phyloP scores from a whole-genome alignment of 2,888 invertebrate species.

The Blastobasis lacticolella region DNA sequence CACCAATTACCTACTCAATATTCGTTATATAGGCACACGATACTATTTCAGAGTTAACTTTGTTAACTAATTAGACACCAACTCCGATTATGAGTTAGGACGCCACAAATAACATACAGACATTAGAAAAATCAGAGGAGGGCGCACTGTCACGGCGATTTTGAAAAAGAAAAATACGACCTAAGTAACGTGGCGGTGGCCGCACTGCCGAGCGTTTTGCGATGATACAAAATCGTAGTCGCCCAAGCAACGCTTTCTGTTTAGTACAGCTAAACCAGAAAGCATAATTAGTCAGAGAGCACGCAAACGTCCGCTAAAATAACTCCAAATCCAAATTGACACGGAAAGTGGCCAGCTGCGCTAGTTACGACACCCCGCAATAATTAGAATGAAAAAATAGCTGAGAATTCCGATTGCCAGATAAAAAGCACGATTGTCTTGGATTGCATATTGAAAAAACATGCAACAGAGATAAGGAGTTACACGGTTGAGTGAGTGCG shows the following conservation, averaged over 20 bases:
- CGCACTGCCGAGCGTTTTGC: no score
- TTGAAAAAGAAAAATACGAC: no score
- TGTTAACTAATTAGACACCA: constrained; percentile 24
- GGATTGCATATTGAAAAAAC: constrained; percentile 73
- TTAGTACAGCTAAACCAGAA: not conserved
- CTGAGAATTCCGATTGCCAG: constrained; percentile 68
- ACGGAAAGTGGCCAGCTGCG: constrained; percentile 49
- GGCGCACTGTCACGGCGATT: no score
- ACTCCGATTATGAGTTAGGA: not conserved
- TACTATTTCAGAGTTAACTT: constrained; percentile 27
- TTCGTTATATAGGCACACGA: not conserved
- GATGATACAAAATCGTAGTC: no score
- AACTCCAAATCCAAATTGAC: constrained; percentile 38
- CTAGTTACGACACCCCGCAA: constrained; percentile 53
- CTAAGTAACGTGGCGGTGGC: not conserved
- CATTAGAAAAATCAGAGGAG: no score
- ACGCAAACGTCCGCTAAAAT: no score
- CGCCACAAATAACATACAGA: constrained; percentile 8
- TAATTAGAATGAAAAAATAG: constrained; percentile 69
- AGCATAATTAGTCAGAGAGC: constrained; percentile 7
- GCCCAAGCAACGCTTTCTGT: no score
- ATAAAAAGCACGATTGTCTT: constrained; percentile 65
- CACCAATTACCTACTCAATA: no score
- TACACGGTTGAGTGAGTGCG: constrained; percentile 62
- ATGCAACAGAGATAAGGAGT: constrained; percentile 71